Base-by-base conservation (phyloP, 1,140 invertebrate species). In the Camponotus pennsylvanicus region DNA sequence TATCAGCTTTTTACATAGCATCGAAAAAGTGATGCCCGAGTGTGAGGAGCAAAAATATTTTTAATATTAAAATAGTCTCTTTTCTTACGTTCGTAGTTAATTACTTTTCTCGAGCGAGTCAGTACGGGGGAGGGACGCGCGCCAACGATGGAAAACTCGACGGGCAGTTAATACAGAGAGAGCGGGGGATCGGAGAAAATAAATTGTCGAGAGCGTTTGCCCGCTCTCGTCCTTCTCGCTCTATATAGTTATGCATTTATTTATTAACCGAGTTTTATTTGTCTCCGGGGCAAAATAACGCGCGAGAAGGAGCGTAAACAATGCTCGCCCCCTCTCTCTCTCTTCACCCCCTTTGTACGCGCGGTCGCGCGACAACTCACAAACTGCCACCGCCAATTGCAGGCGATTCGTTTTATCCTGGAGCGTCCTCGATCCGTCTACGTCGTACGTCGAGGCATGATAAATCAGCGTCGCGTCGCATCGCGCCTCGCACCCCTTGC, bases 241-340 rank as follows among this genome's bases (percentile, higher is more conserved):
- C 11, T 70, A 27, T 70, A 89, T 89, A 80, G 64, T 88, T 89
- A 89, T 88, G 87, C 88, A 89, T 89, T 89, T 89, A 89, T 89
- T 89, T 89, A 89, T 89, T 89, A 89, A 89, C 83, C 88, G 88
- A 89, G 88, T 89, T 89, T 89, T 89, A 89, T 89, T 89, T 32
- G 88, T 86, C 88, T 78, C 83, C 0, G 9, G 83, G 70, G 87
- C n/a, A 40, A 63, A 80, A 89, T 89, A 89, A 86, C 87, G 87
- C 78, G 57, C 71, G 45, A 21, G 34, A 32, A 34, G 4, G 8
- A 69, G 83, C 87, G 83, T 71, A 89, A 89, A 88, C 87, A 89
- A 88, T 75, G 82, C 87, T 52, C 3, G 6, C 45, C 15, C 13
- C 18, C 49, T 18, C 49, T 18, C 49, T 52, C 15, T 18, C 49